Evolutionary conservation across 2,888 invertebrate species (phyloP), one percentile per base, ranked within the genome.

Genomic region (Drosophila anomalata): DNA sequence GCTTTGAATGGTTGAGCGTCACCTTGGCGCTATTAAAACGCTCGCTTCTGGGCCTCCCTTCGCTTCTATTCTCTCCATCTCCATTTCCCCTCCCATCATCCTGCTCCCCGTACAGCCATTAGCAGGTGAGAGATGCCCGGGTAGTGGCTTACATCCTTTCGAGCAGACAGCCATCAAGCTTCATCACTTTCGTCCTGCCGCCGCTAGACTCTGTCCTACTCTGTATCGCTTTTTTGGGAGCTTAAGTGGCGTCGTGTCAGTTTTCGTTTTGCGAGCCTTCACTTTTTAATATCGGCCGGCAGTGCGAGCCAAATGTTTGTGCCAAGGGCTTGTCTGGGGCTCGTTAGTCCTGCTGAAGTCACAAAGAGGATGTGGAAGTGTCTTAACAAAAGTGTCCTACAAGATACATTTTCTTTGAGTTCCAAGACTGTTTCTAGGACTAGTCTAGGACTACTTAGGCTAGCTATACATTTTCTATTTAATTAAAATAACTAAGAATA

Each of bases 1-100:
- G 79, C 76, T 76, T 85, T 85, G 73, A 88, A 88, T 87, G 82
- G 67, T 73, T 77, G 73, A 77, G 82, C 89, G 89, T 85, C 85
- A 85, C 87, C 89, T 85, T 88, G 85, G 70, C 79, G 87, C 86
- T 76, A 85, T 85, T 85, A 85, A 85, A 85, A 74, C 58, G 67
- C 60, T 75, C 51, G 56, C 59, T 62, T 48, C 75, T 50, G 44
- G 56, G 68, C 20, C 20, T 22, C 39, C 12, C 17, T 11, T 29
- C 17, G 4, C 20, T 26, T 29, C 46, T 46, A n/a, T 14, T 47
- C 51, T 33, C 36, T 24, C 22, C 5, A 4, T 24, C 17, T 54
- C 36, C 12, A 41, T 41, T 42, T 3, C 39, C 12, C 24, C 11
- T 56, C 22, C 17, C 11, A 20, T 33, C 41, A 22, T 14, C 33